These are phyloP conservation scores for Rapana venosa DNA, from an alignment of 2,888 invertebrate species.

Conservation along the genomic window DNA sequence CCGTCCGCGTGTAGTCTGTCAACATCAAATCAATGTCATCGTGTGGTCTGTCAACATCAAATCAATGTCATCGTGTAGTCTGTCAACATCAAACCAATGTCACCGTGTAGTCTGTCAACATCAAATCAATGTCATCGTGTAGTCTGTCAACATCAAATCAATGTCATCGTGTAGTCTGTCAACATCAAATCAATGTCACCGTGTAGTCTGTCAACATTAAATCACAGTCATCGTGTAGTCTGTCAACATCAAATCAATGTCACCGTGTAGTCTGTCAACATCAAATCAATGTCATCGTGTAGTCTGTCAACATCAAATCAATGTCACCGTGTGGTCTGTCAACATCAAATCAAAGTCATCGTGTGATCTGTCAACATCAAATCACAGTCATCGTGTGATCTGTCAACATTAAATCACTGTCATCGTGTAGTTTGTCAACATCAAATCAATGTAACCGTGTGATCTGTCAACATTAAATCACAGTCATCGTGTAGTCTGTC, in stretches of 20 bases:
- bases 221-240: no score
- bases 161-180: no score
- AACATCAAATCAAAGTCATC: no score
- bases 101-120: conserved; percentile 87
- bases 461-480: conserved; percentile 79
- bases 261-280: no score
- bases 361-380: not conserved
- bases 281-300: no score
- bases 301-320: conserved; percentile 79
- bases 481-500: conserved; percentile 89
- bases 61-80: no score
- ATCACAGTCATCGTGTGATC: no score
- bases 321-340: conserved; percentile 89
- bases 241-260: not conserved
- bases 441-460: no score
- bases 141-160: no score
- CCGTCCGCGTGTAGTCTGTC: conserved; percentile 89
- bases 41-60: no score
- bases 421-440: not conserved
- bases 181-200: conserved; percentile 84
- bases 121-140: not conserved
- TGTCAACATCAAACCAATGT: conserved; percentile 83
- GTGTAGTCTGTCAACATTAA: conserved; percentile 85
- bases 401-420: conserved; percentile 77
- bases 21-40: not conserved